Base-by-base conservation (phyloP, 2,113 vertebrate genomes). In the Eurystomus gularis region DNA sequence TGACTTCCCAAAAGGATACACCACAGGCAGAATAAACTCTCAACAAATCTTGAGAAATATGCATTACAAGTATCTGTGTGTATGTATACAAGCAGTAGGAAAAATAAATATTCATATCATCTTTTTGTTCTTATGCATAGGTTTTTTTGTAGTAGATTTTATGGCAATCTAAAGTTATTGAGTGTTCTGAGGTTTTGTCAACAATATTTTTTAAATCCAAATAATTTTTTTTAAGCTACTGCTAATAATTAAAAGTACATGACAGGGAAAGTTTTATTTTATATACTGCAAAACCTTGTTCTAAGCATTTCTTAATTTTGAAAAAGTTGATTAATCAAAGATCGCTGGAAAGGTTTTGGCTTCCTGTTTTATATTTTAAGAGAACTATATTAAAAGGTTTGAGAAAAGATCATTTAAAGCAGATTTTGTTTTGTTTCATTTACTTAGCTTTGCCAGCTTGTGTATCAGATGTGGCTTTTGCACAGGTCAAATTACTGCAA, bases 391-490 rank as follows among this genome's bases (percentile, higher is more conserved):
- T 37, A 33, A 91, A 71, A 62, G 2, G 3, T 37, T 80, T 61
- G 28, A 90, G 14, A 44, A 86, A 95, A 87, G 89, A 95, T 88
- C 13, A 91, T 92, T 92, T 89, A 86, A 95, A 97, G 76, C 92
- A 96, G 79, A 88, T 97, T 97, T 93, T 46, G 72, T 96, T 97
- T 97, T 97, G 79, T 97, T 96, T 95, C 66, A 68, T 89, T 94
- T 97, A 51, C 78, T 97, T 92, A 91, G 71, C 84, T 94, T 96
- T 95, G 75, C 79, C 94, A 96, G 68, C 88, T 97, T 94, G n/a
- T 95, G 85, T 93, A 96, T 88, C 84, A 93, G 96, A 97, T 96
- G 94, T 97, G 96, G 93, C 96, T 98, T 98, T 97, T 97, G 94
- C 90, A 94, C 52, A 86, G 94, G 72, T 97, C 97, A 97, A 76